Base-by-base conservation (phyloP, 2,113 vertebrate species). In the Chauna torquata region DNA sequence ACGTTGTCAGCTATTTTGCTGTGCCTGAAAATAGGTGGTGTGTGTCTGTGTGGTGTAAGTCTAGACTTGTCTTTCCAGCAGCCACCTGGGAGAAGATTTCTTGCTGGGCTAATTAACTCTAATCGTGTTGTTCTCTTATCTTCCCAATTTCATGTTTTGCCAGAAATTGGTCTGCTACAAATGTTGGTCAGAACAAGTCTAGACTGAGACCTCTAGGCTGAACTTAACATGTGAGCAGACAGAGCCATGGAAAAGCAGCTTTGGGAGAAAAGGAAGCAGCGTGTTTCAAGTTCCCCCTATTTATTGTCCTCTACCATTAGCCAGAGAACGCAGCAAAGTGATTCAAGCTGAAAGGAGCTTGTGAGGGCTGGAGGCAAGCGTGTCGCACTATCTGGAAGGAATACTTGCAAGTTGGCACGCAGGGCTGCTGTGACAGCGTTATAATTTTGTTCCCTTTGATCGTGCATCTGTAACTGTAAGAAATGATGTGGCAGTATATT, bases 241-340 rank as follows among this genome's bases (percentile, higher is more conserved):
- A 12, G 30, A 54, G 47, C 22, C 18, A 22, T 25, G 57, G 72
- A 40, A 62, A 72, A 92, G 50, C 62, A 80, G 44, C 9, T 0
- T 0, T 36, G 36, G 36, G 66, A 40, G 45, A 38, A 69, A 52
- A 77, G 42, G 22, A 50, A 69, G 75, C 54, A 57, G 23, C 3
- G 1, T 8, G 17, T 42, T 91, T 90, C 0, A 0, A n/a, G 54
- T 50, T 77, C 22, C 12, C 28, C 40, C 0, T 1, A 4, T 64
- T 78, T n/a, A 40, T 50, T 71, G 45, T 84, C 20, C 69, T 64
- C 6, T 12, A 20, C 23, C 7, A 2, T 22, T 5, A 68, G 25
- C 24, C 2, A 0, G 65, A 49, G 69, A 66, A 38, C 12, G 38
- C 52, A 59, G 38, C 9, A 8, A 3, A 42, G 38, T 12, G 36